These are phyloP conservation scores for Drosophila subpulchrella DNA, from an alignment of 1,140 invertebrate species.

Conservation along the genomic window DNA sequence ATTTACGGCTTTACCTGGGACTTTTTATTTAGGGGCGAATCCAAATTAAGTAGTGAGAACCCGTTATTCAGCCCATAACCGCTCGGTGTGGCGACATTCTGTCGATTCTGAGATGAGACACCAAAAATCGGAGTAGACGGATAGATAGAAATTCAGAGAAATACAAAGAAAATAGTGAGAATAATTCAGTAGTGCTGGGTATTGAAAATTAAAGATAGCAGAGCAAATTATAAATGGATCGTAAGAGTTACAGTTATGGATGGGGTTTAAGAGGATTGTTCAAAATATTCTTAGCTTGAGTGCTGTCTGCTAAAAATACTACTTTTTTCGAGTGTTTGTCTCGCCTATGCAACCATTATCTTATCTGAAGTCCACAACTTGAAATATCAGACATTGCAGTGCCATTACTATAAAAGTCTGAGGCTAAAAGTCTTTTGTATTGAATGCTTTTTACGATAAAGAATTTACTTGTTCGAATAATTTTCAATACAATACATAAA, in stretches of 20 bases:
- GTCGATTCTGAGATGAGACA: constrained; percentile 85
- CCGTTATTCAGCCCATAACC: constrained; percentile 84
- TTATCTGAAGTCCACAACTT: constrained; percentile 35
- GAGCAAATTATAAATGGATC: constrained; percentile 9
- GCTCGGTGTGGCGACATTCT: constrained; percentile 85
- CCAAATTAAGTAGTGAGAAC: constrained; percentile 86
- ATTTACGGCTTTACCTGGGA: constrained; percentile 74
- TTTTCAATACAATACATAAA: too few species aligned
- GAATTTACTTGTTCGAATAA: not conserved
- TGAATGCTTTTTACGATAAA: not conserved
- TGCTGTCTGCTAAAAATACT: constrained; percentile 1
- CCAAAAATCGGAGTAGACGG: constrained; percentile 24
- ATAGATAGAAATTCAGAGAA: constrained; percentile 32
- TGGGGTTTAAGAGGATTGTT: not conserved
- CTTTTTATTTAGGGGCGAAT: constrained; percentile 86
- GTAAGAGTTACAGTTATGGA: constrained; percentile 7
- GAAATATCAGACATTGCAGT: constrained; percentile 7
- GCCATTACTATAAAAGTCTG: not conserved
- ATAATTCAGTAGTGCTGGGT: constrained; percentile 9
- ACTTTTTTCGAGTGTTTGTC: not conserved
- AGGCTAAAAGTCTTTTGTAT: not conserved
- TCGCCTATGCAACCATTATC: constrained; percentile 28
- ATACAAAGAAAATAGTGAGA: constrained; percentile 21
- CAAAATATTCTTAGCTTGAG: not conserved
- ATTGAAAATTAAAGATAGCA: constrained; percentile 6